Evolutionary conservation across 2,797 vertebrate species (phyloP).

Genomic region (Peromyscus nudipes): DNA sequence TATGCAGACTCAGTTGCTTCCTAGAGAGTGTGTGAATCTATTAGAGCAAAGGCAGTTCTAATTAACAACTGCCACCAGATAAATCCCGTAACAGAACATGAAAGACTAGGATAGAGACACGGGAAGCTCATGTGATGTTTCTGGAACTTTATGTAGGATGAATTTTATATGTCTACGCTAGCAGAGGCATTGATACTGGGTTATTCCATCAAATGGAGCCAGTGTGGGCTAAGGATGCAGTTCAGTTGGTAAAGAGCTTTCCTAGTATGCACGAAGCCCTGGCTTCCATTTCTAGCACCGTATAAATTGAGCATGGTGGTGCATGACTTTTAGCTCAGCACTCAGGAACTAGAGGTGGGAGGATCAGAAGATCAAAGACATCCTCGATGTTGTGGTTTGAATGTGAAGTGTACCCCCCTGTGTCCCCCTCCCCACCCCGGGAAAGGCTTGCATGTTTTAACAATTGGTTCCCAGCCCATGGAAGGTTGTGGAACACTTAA

Average conservation of each 20-base stretch:
- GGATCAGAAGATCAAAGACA: neutral
- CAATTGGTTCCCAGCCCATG: neutral
- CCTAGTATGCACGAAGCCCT: neutral
- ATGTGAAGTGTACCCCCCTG: neutral
- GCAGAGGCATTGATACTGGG: neutral
- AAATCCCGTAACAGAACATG: neutral
- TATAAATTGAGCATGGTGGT: neutral
- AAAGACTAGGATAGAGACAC: neutral
- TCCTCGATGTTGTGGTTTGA: neutral
- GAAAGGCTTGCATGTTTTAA: neutral
- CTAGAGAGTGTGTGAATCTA: neutral
- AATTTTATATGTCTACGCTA: neutral
- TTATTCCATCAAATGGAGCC: neutral
- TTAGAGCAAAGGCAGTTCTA: neutral
- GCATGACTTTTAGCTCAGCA: neutral
- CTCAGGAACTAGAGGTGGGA: neutral
- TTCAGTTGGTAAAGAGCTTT: neutral
- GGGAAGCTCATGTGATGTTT: neutral
- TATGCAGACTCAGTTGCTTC: neutral
- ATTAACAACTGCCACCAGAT: neutral
- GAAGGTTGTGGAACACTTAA: neutral
- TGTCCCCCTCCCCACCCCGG: no score
- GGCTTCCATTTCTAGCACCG: neutral
- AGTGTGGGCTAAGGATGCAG: neutral
- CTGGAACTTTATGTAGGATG: constrained; percentile 36